Base-by-base conservation (phyloP, 2,888 invertebrate species). In the Drosophila tripunctata region DNA sequence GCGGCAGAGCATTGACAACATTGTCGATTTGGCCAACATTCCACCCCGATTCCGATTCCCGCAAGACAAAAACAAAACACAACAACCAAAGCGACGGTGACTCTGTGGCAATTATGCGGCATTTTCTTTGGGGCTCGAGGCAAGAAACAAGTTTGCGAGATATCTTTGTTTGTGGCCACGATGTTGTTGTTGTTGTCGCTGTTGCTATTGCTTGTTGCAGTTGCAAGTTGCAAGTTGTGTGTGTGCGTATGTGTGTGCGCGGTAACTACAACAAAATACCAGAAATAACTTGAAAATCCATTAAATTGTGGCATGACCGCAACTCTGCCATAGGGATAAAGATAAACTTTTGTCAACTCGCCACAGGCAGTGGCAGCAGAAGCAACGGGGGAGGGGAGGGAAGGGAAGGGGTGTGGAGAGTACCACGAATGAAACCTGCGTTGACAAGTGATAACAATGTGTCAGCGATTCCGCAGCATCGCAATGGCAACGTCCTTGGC, bases 371-470 rank as follows among this genome's bases (percentile, higher is more conserved):
- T 36, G 45, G 14, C 30, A 22, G 4, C 10, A 15, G 17, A 31
- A 6, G 7, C 5, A 15, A 4, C 6, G 6, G 27, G 21, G 19
- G 6, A 27, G 10, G 2, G 15, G 7, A 3, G 17, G n/a, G 17
- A 21, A 40, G 45, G 50, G 33, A 3, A 22, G 12, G 27, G 38
- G 19, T 14, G 52, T 57, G 33, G 14, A 5, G 3, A n/a, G 38
- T n/a, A n/a, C n/a, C n/a, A n/a, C 30, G 10, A 47, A 54, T 57
- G 56, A 54, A 67, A 67, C 75, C 54, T 61, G 61, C 73, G 62
- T 67, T 83, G 80, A 80, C 85, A 83, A 75, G 73, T 78, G 88
- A 88, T 87, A 88, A 88, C 80, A 88, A 89, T 88, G 77, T 86
- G 81, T 85, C 79, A 77, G 79, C 69, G 43, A 68, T 61, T 50